Conservation (phyloP, 1,140 invertebrate species). For the Lepidotrigona ventralis region DNA sequence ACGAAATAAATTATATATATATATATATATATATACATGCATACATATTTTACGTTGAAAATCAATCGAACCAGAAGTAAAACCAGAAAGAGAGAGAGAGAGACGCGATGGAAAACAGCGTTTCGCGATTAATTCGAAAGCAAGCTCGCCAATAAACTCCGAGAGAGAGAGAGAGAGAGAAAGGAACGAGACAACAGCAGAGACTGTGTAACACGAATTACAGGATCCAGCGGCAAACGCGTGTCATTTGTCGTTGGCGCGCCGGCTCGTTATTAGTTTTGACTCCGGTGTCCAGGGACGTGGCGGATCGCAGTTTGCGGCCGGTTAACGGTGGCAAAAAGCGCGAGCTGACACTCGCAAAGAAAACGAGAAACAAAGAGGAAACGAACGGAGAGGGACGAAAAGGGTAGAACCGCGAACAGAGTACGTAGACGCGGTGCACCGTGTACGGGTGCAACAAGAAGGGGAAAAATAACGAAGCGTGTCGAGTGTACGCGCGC, state of each 20-base stretch:
- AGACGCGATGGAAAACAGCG: background rate
- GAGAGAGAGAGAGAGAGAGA: background rate
- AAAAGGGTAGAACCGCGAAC: background rate
- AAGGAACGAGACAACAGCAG: background rate
- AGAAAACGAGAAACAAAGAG: constrained; percentile 4
- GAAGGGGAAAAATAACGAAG: constrained; percentile 48
- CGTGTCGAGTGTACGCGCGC: constrained; percentile 42
- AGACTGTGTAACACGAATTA: constrained; percentile 11
- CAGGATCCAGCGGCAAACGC: background rate
- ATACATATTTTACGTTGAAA: background rate
- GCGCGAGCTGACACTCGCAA: constrained; percentile 23
- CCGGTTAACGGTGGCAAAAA: constrained; percentile 53
- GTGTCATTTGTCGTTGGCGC: constrained; percentile 1
- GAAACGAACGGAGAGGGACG: background rate
- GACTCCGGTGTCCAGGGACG: background rate
- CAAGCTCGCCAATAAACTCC: background rate
- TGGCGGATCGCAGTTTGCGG: constrained; percentile 1
- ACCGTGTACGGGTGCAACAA: background rate
- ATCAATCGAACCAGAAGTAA: background rate
- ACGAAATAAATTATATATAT: background rate
- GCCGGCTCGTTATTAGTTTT: constrained; percentile 28
- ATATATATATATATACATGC: no score
- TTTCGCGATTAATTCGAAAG: background rate
- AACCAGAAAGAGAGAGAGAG: background rate
- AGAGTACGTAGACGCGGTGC: no score